Evolutionary conservation across 2,797 vertebrate species (phyloP), one percentile per base, ranked within the genome.

Genomic region (Sebastes goodei): DNA sequence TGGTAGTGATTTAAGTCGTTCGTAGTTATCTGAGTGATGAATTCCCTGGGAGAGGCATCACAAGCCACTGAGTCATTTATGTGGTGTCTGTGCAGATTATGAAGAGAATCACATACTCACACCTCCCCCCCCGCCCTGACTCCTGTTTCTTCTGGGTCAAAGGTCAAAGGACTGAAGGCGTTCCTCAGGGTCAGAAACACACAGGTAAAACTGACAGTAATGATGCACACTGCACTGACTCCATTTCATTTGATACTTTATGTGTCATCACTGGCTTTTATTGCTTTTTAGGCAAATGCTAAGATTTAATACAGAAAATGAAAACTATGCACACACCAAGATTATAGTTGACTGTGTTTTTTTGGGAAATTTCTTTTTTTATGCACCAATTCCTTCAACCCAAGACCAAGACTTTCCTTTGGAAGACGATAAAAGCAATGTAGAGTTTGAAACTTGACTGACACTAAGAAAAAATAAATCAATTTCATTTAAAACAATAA

Each of bases 121-220:
- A 95, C 95, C 61, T 95, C 96, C 78, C 94, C 94, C 95, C 95
- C 85, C 95, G 70, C 93, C 88, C 38, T 15, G 14, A 42, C 38
- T 66, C 95, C 96, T 89, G 94, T 96, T 85, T 90, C 95, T 90
- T 96, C 95, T 23, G 4, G 46, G 46, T 52, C 52, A n/a, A 17
- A 95, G 93, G 93, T 97, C 96, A 33, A 96, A 97, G 90, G 97
- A 95, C 94, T 96, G 80, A 97, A 97, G 89, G 95, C 95, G 0
- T 94, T 97, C 95, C 92, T 97, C 94, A 4, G 96, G 96, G 88
- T 97, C 96, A 1, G 94, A 67, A 74, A 81, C 87, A 71, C 71
- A 71, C 15, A 74, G 77, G 67, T 76, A 76, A 70, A 49, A 9
- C 64, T 59, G 56, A 3, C 4, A 49, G 53, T 49, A 62, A 46